Conservation (phyloP, 2,113 vertebrate species). For the Bubo scandiacus region DNA sequence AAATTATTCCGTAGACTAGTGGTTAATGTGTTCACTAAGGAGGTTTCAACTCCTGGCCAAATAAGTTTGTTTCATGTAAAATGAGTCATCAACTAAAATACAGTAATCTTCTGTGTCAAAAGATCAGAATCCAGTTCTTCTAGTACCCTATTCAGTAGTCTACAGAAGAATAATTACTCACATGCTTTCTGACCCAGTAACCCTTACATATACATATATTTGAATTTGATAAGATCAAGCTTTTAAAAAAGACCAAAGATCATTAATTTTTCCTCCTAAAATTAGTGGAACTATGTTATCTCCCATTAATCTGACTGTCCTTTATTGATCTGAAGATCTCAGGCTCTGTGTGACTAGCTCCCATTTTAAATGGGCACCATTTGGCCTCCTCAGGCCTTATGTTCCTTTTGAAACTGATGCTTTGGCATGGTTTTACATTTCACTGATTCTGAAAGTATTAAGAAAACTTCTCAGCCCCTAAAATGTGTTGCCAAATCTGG, state of each 20-base stretch:
- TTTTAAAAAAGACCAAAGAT: background rate
- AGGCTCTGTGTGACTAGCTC: background rate
- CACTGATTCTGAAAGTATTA: background rate
- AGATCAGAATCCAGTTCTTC: background rate
- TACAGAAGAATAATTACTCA: background rate
- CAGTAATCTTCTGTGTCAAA: background rate
- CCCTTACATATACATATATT: background rate
- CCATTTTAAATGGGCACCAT: background rate
- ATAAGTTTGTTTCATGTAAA: background rate
- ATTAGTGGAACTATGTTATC: background rate
- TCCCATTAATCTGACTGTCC: background rate
- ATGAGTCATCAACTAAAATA: background rate
- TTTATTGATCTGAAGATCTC: background rate
- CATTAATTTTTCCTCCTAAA: background rate
- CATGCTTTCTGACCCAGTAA: background rate
- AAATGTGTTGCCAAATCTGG: background rate
- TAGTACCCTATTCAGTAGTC: background rate
- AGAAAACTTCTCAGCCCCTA: background rate
- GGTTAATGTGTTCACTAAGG: background rate
- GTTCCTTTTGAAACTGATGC: background rate
- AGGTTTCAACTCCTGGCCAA: background rate
- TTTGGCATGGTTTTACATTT: background rate
- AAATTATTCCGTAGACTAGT: background rate
- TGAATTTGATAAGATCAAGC: background rate
- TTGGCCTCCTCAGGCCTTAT: background rate